A percentile compares a stretch with the other conserved stretches of the same genome.
These are phyloP conservation scores for Ptilorrhoa leucosticta DNA, from an alignment of 2,113 vertebrate genomes.

Conservation along the genomic window DNA sequence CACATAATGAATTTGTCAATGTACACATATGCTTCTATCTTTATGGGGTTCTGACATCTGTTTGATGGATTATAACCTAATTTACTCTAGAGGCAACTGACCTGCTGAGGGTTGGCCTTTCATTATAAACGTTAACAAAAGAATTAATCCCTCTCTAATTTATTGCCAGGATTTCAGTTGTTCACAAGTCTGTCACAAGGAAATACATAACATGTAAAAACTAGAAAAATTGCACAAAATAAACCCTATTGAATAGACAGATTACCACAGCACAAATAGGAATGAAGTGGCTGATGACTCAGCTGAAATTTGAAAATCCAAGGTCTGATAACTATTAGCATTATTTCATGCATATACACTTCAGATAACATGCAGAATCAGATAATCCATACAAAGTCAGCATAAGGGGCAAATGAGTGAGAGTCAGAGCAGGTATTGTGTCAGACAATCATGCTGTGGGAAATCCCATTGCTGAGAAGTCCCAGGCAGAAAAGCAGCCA, in stretches of 20 bases:
- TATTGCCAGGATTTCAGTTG: conserved; percentile 10
- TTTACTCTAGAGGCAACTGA: conserved; percentile 36
- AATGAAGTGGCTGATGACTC: neutral
- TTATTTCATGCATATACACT: neutral
- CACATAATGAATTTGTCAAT: neutral
- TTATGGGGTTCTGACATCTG: neutral
- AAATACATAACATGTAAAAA: neutral
- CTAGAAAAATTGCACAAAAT: neutral
- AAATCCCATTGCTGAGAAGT: neutral
- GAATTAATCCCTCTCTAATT: conserved; percentile 39
- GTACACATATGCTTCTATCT: neutral
- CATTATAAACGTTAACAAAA: conserved; percentile 48
- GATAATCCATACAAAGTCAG: neutral
- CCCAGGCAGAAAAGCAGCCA: neutral
- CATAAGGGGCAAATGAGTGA: neutral
- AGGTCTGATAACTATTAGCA: neutral
- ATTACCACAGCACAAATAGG: neutral
- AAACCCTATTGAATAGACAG: neutral
- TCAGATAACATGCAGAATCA: neutral
- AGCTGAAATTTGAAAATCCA: neutral
- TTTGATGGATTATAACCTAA: conserved; percentile 42
- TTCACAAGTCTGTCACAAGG: neutral
- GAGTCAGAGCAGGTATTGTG: neutral
- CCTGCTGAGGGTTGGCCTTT: conserved; percentile 10
- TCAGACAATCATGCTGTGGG: neutral